These are phyloP conservation scores for Sebastes oblongus DNA, from an alignment of 2,797 vertebrate species.

Conservation along the genomic window DNA sequence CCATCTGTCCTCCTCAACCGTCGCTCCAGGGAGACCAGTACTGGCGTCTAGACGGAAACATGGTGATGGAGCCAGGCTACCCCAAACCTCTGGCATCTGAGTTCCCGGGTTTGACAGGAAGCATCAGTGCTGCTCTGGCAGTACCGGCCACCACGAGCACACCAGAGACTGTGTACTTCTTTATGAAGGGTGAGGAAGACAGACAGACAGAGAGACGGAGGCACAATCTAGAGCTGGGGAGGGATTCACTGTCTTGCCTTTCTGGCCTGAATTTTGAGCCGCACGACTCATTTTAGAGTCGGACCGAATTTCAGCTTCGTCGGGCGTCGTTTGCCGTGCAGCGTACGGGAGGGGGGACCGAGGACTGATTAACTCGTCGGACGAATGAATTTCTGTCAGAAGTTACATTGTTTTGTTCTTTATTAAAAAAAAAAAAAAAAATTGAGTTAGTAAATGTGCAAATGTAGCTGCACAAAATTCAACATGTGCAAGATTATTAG, in stretches of 20 bases:
- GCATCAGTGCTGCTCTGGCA: slow-evolving; percentile 84
- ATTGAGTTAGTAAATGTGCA: no score
- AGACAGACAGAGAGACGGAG: background rate
- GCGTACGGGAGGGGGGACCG: rapidly evolving
- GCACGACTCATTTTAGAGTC: no score
- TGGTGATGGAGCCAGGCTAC: slow-evolving; percentile 85
- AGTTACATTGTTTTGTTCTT: no score
- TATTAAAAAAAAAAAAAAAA: no score
- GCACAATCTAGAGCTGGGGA: background rate
- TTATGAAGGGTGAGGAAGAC: slow-evolving; percentile 84
- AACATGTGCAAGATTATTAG: no score
- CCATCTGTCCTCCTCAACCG: background rate
- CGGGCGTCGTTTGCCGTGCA: no score
- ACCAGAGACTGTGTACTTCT: slow-evolving; percentile 90
- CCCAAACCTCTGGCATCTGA: slow-evolving; percentile 86
- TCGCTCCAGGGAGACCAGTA: slow-evolving; percentile 82
- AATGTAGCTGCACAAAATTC: no score
- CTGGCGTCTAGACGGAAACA: slow-evolving; percentile 89
- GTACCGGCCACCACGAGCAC: slow-evolving; percentile 80
- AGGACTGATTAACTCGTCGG: no score
- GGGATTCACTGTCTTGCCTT: no score
- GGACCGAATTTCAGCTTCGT: no score
- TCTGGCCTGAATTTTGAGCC: no score
- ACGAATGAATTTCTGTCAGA: no score
- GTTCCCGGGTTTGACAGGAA: slow-evolving; percentile 88